phyloP scores from a whole-genome alignment of 2,888 invertebrate species.

The Drosophila vallismaia region DNA sequence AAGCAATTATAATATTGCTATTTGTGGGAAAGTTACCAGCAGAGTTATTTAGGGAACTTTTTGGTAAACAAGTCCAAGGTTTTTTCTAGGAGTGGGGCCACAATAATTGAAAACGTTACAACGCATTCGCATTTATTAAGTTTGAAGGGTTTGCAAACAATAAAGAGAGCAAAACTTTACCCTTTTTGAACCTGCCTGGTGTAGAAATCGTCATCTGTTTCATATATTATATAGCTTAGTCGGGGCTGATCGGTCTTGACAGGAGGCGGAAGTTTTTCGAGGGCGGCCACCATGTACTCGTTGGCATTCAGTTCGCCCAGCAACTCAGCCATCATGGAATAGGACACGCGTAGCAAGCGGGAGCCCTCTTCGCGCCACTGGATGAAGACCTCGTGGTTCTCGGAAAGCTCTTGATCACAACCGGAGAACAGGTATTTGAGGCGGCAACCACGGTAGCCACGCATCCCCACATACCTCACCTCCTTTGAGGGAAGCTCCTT shows the following conservation, averaged over 20 bases:
- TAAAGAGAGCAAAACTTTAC: not conserved
- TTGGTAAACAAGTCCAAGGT: too few relatives aligned
- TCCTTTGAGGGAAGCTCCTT: not conserved
- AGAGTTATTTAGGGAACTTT: not conserved
- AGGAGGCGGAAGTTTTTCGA: slow-evolving; percentile 19
- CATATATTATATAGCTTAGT: slow-evolving; percentile 47
- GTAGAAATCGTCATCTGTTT: slow-evolving; percentile 20
- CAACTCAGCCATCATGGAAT: slow-evolving; percentile 49
- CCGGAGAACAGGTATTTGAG: slow-evolving; percentile 33
- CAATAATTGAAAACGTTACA: too few relatives aligned
- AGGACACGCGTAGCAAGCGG: slow-evolving; percentile 43
- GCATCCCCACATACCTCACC: slow-evolving; percentile 21
- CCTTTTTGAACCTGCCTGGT: not conserved
- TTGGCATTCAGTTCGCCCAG: slow-evolving; percentile 47
- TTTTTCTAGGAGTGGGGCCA: not conserved
- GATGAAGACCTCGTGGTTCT: slow-evolving; percentile 21
- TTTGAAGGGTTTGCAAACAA: not conserved
- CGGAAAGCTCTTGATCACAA: slow-evolving; percentile 38
- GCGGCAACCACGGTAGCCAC: slow-evolving; percentile 37
- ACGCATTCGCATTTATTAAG: not conserved
- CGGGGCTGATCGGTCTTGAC: not conserved
- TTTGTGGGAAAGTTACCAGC: not conserved
- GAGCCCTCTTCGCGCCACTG: slow-evolving; percentile 14
- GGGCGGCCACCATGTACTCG: slow-evolving; percentile 19
- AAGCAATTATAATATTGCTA: slow-evolving; percentile 4